A percentile compares a stretch with the other conserved stretches of the same genome.
Evolutionary conservation across 2,113 vertebrate genomes (phyloP).

Genomic region (Heptranchias perlo): DNA sequence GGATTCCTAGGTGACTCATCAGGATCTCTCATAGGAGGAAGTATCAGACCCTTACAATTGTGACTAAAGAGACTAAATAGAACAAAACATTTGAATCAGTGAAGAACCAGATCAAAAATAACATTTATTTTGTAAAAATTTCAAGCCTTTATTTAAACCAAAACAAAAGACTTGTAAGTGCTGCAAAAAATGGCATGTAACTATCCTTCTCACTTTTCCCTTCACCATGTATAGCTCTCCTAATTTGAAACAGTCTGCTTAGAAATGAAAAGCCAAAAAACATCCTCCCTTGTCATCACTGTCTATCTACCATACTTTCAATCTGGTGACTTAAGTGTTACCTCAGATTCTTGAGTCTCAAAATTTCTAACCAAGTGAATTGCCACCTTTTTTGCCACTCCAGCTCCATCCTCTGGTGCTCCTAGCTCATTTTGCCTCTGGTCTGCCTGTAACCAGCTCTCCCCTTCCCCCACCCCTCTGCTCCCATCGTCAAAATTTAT

Average conservation of each 20-base stretch:
- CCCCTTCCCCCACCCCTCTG: neutral
- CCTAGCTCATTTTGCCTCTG: neutral
- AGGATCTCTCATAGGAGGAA: neutral
- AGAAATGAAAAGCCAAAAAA: neutral
- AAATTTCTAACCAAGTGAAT: neutral
- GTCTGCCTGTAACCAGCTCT: neutral
- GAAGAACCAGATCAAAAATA: neutral
- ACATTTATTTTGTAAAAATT: neutral
- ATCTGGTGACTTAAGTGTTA: neutral
- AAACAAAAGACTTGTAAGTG: neutral
- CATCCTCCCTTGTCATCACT: neutral
- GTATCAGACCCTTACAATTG: neutral
- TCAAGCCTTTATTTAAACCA: neutral
- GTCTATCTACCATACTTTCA: neutral
- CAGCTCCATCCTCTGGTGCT: neutral
- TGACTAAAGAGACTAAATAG: neutral
- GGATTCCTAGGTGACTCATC: neutral
- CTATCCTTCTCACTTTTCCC: neutral
- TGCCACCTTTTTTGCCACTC: neutral
- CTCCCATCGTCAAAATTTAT: neutral
- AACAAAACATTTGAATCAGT: neutral
- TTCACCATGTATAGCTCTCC: neutral
- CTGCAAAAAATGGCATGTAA: neutral
- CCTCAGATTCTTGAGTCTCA: neutral
- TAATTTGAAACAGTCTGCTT: neutral